Evolutionary conservation across 2,113 vertebrate species (phyloP).

Genomic region (Paralichthys olivaceus): DNA sequence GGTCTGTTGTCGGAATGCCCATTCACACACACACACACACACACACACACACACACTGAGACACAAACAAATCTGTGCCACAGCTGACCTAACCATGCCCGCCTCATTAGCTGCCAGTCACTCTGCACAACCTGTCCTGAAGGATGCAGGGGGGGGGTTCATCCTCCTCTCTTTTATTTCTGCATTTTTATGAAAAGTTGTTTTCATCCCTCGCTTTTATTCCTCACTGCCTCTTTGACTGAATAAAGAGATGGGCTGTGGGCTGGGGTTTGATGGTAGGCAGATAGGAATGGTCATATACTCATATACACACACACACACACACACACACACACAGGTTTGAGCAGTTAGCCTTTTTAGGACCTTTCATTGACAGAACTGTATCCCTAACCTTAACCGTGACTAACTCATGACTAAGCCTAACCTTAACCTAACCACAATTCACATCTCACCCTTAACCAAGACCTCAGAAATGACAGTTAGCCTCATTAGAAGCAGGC

Average conservation of each 20-base stretch:
- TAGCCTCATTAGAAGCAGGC: too few species aligned
- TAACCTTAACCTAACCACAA: too few species aligned
- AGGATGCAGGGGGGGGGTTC: constrained; percentile 10
- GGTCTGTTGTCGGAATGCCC: constrained; percentile 63
- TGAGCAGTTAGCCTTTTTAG: too few species aligned
- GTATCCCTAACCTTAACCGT: too few species aligned
- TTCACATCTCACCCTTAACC: too few species aligned
- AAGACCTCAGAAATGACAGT: too few species aligned
- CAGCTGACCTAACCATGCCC: constrained; percentile 66
- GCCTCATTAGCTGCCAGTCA: constrained; percentile 81
- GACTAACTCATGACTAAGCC: neutral
- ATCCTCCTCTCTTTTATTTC: constrained; percentile 16
- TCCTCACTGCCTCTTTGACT: constrained; percentile 21
- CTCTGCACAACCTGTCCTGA: constrained; percentile 42
- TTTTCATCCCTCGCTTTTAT: neutral
- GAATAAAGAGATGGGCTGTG: constrained; percentile 41
- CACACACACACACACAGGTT: constrained; percentile 22
- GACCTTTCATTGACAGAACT: too few species aligned
- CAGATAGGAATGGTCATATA: constrained; percentile 43
- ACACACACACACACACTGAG: constrained; percentile 36
- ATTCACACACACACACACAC: constrained; percentile 46
- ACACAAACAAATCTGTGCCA: constrained; percentile 71
- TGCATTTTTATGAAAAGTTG: constrained; percentile 25
- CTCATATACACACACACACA: constrained; percentile 34
- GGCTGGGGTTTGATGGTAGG: constrained; percentile 45